A percentile compares a stretch with the other conserved stretches of the same genome.
These are phyloP conservation scores for Lepus europaeus DNA, from an alignment of 2,113 vertebrate species.

Conservation along the genomic window DNA sequence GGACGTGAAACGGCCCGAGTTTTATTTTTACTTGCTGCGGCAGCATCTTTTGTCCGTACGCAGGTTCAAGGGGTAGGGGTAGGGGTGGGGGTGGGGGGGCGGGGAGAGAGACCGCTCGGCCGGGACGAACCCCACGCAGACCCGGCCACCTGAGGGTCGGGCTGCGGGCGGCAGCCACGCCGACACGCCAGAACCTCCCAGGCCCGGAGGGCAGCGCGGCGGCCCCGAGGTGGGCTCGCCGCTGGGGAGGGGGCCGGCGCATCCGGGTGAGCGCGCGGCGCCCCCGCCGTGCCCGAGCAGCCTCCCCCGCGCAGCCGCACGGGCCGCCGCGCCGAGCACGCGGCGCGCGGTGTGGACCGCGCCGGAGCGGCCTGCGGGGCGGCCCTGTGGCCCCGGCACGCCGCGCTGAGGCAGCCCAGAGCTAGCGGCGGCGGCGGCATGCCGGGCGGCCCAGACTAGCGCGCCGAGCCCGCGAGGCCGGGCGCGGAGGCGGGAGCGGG, in stretches of 20 bases:
- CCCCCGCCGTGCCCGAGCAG: constrained; percentile 21
- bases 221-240: constrained; percentile 42
- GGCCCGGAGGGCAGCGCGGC: background rate
- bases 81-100: background rate
- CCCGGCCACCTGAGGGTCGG: background rate
- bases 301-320: constrained; percentile 77
- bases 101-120: background rate
- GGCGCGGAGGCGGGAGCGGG: constrained; percentile 55
- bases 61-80: background rate
- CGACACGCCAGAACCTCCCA: background rate
- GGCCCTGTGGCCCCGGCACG: constrained; percentile 54
- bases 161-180: rapidly evolving
- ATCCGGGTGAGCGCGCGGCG: constrained; percentile 72
- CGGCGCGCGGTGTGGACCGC: background rate
- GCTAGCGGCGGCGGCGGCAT: constrained; percentile 13
- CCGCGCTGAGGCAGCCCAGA: background rate
- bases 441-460: constrained; percentile 22
- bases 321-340: constrained; percentile 24
- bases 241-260: constrained; percentile 49
- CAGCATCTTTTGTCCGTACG: constrained; percentile 64
- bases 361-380: constrained; percentile 61
- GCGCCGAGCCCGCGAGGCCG: constrained; percentile 46
- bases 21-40: background rate
- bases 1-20: constrained; percentile 15
- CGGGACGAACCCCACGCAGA: background rate